phyloP scores from a whole-genome alignment of 1,140 invertebrate genomes.

The Chlorops oryzae region DNA sequence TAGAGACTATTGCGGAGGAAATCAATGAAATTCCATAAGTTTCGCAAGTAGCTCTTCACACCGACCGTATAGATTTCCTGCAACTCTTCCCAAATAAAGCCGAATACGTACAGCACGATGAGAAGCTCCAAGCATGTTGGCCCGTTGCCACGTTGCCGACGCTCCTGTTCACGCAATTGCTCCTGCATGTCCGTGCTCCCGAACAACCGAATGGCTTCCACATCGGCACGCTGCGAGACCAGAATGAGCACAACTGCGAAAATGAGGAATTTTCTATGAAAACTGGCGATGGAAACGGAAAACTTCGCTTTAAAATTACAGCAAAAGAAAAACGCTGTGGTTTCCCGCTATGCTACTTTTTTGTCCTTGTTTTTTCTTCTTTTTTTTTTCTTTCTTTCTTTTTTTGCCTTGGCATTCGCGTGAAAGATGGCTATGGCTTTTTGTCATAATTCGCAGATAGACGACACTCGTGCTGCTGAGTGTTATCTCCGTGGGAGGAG shows the following conservation, averaged over 20 bases:
- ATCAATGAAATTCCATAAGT: slow-evolving; percentile 97
- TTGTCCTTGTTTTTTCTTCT: no score
- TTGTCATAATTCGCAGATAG: no score
- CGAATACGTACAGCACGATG: slow-evolving; percentile 70
- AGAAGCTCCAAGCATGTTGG: slow-evolving; percentile 72
- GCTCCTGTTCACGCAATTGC: slow-evolving; percentile 54
- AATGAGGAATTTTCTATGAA: no score
- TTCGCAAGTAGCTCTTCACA: slow-evolving; percentile 72
- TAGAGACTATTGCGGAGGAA: slow-evolving; percentile 85
- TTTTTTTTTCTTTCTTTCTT: no score
- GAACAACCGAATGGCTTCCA: slow-evolving; percentile 64
- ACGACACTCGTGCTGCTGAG: no score
- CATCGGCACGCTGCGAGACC: slow-evolving; percentile 79
- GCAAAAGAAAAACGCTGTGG: no score
- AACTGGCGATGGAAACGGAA: no score
- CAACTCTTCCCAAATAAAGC: slow-evolving; percentile 88
- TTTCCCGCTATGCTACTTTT: no score
- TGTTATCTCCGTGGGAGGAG: no score
- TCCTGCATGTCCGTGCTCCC: slow-evolving; percentile 60
- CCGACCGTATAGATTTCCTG: slow-evolving; percentile 83
- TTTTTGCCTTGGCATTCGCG: no score
- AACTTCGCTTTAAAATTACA: no score
- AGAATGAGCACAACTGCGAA: slow-evolving; percentile 75
- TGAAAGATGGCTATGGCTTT: no score
- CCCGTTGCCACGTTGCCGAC: slow-evolving; percentile 67